phyloP scores from a whole-genome alignment of 1,140 invertebrate genomes.

The Cotesia typhae region DNA sequence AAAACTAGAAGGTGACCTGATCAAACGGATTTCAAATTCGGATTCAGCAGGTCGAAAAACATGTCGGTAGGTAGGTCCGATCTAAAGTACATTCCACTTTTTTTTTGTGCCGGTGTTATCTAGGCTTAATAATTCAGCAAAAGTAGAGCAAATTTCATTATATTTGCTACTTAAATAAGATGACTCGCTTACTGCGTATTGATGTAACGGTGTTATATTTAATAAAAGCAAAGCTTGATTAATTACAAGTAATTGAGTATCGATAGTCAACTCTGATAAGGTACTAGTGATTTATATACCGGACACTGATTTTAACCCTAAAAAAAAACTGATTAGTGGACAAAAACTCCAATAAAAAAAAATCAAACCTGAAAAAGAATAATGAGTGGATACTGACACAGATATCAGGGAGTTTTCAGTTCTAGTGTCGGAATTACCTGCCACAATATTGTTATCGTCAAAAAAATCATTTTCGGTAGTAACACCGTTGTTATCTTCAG shows the following conservation, averaged over 20 bases:
- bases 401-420: conserved; percentile 7
- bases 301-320: conserved; percentile 23
- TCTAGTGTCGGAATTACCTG: conserved; percentile 1
- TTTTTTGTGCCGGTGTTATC: no score
- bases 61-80: no score
- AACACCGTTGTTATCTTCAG: conserved; percentile 13
- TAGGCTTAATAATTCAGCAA: conserved; percentile 13
- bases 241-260: conserved; percentile 29
- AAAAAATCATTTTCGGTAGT: conserved; percentile 15
- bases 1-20: no score
- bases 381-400: conserved; percentile 20
- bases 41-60: no score
- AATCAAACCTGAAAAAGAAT: conserved; percentile 25
- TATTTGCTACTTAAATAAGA: conserved; percentile 27
- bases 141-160: conserved; percentile 31
- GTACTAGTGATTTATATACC: conserved; percentile 24
- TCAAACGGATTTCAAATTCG: no score
- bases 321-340: conserved; percentile 21
- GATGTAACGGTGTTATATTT: conserved; percentile 25
- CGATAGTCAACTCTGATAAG: conserved; percentile 27
- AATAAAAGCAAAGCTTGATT: conserved; percentile 32
- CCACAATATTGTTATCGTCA: conserved; percentile 15
- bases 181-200: conserved; percentile 20
- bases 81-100: no score
- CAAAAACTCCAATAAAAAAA: conserved; percentile 1